phyloP scores from a whole-genome alignment of 2,888 invertebrate species.

The Acleris sparsana region DNA sequence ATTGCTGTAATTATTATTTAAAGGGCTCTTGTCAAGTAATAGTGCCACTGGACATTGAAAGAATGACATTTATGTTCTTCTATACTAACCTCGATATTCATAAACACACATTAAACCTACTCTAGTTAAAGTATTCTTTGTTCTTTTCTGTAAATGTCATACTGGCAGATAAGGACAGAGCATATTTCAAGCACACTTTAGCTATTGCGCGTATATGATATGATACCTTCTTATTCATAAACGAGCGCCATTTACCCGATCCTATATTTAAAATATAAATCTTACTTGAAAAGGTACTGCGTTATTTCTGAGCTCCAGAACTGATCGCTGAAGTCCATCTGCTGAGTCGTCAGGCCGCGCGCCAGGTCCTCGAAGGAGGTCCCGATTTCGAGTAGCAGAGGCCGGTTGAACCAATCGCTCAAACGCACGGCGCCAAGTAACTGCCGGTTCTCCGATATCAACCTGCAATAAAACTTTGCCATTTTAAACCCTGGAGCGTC shows the following conservation, averaged over 20 bases:
- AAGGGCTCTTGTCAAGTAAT: no score
- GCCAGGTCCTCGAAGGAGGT: conserved; percentile 88
- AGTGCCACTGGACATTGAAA: neutral
- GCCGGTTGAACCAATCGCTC: conserved; percentile 89
- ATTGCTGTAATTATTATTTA: no score
- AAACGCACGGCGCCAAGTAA: conserved; percentile 83
- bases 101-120: no score
- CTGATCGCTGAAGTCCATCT: conserved; percentile 89
- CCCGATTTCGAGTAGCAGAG: conserved; percentile 85
- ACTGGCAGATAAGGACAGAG: no score
- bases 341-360: conserved; percentile 90
- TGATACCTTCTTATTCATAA: no score
- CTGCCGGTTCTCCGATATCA: conserved; percentile 83
- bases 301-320: conserved; percentile 90
- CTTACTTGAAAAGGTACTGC: conserved; percentile 73
- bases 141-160: no score
- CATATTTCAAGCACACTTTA: no score
- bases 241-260: no score
- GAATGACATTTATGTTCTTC: neutral
- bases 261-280: neutral
- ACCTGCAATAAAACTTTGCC: conserved; percentile 59
- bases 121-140: no score
- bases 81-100: no score
- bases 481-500: no score
- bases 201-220: no score